Percentiles rank a stretch among this genome's conserved stretches.
These are phyloP conservation scores for Lasioglossum zephyrum DNA, from an alignment of 2,888 invertebrate species.

Conservation along the genomic window DNA sequence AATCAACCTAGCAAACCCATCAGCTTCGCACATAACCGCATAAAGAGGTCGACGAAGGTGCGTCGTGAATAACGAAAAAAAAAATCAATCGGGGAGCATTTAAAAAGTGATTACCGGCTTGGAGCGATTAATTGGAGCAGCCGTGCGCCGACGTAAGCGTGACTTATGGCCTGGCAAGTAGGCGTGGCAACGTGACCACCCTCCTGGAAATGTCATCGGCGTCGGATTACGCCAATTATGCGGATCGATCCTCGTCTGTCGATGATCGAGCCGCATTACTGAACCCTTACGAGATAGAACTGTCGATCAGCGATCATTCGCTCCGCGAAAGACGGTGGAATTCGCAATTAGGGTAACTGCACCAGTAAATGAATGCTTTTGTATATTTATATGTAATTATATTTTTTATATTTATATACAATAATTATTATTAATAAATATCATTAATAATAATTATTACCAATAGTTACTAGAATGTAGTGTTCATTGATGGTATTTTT, in stretches of 20 bases:
- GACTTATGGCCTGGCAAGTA: not conserved
- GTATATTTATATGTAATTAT: too few relatives aligned
- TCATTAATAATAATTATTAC: too few relatives aligned
- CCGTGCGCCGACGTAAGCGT: not conserved
- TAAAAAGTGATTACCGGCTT: not conserved
- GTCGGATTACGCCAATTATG: conserved; percentile 42
- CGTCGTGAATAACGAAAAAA: conserved; percentile 14
- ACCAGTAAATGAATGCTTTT: too few relatives aligned
- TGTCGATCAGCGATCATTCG: conserved; percentile 9
- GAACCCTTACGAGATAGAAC: not conserved
- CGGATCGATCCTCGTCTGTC: not conserved
- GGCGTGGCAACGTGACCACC: not conserved
- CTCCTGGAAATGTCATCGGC: conserved; percentile 49
- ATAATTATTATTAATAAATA: too few relatives aligned
- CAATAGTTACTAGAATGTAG: too few relatives aligned
- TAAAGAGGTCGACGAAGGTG: not conserved
- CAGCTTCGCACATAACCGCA: not conserved
- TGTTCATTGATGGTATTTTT: too few relatives aligned
- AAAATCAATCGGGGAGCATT: not conserved
- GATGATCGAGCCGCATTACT: not conserved
- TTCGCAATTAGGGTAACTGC: too few relatives aligned
- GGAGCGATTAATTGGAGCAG: not conserved
- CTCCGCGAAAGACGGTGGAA: conserved; percentile 19
- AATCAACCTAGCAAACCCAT: not conserved
- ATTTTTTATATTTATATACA: too few relatives aligned